Conservation (phyloP, 2,113 vertebrate genomes). For the Peromyscus leucopus region DNA sequence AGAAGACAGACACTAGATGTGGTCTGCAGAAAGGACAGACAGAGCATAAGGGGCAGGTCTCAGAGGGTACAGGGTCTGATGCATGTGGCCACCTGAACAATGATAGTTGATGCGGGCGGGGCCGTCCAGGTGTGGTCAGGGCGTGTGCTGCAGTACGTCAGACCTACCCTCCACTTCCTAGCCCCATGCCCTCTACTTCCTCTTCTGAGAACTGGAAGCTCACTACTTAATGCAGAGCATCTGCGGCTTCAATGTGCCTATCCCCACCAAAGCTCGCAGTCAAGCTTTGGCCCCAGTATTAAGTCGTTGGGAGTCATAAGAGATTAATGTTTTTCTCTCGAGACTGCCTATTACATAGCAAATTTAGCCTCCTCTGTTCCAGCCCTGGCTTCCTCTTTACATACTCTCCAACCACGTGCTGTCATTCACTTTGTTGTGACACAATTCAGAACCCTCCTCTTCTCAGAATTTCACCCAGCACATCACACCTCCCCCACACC, state of each 20-base stretch:
- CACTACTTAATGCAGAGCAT: background rate
- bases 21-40: background rate
- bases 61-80: background rate
- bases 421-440: background rate
- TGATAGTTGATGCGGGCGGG: too few species aligned
- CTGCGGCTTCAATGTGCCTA: background rate
- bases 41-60: background rate
- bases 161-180: background rate
- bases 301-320: background rate
- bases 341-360: background rate
- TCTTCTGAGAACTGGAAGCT: background rate
- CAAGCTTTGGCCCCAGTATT: background rate
- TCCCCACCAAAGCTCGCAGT: background rate
- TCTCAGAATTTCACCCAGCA: background rate
- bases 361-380: background rate
- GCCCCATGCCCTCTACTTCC: background rate
- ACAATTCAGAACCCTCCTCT: background rate
- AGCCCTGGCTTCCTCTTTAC: background rate
- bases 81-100: rapidly evolving
- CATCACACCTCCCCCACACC: background rate
- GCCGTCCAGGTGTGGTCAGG: background rate
- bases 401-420: background rate
- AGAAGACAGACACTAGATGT: background rate
- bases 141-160: background rate
- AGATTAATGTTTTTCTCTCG: background rate